Evolutionary conservation across 2,888 invertebrate genomes (phyloP), one percentile per base, ranked within the genome.

Genomic region (Drosophila monieri): DNA sequence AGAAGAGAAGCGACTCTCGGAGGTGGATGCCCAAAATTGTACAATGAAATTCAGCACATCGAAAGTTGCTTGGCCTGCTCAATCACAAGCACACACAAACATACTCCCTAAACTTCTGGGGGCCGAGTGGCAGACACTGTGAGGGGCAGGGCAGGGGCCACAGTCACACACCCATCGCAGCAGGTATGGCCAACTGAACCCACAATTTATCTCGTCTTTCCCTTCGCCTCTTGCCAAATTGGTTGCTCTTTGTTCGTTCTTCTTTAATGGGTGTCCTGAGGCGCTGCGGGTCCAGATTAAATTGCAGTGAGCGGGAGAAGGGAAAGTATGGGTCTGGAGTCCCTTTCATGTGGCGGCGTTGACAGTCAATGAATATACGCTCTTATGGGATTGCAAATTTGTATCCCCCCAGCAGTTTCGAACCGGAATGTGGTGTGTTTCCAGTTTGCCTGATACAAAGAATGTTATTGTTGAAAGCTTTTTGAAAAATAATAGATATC

Each of bases 1-100:
- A 65, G 64, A 62, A 69, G 77, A 67, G 64, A 44, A 35, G 49
- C 48, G 15, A 14, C 71, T 52, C 43, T 46, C 37, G 43, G 23
- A 18, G 18, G 39, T 46, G 52, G 52, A 64, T 65, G 60, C 52
- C 54, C 64, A 47, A 66, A 71, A 71, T 57, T 76, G 67, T 85
- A 85, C 85, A 81, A 85, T 80, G 77, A 85, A 85, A 85, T 81
- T 78, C 85, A 72, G 88, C 85, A 80, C 88, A 85, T 85, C 77
- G 85, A 88, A 85, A 85, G 88, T 88, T 80, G 64, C 49, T 21
- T 21, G 52, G 43, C 41, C 51, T 53, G 43, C 39, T 35, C 35
- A 35, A 35, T 35, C 14, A 14, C 35, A 35, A 2, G 37, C 27
- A 52, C 71, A 67, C 60, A 72, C 43, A 59, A 47, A 51, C 66